Evolutionary conservation across 2,888 invertebrate species (phyloP).

Genomic region (Macrosiphum euphorbiae): DNA sequence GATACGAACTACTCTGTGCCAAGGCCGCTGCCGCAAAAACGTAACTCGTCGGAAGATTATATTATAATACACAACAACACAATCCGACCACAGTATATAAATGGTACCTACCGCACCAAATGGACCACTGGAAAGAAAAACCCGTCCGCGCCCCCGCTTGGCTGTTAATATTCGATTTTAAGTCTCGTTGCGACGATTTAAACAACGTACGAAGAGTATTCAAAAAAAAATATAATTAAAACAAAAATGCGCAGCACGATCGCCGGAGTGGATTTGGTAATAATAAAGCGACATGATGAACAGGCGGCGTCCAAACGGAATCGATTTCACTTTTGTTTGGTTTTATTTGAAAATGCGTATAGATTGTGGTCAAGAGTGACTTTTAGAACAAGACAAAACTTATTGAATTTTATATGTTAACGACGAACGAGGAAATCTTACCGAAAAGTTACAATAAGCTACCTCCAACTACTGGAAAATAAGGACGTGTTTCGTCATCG

Average conservation of each 20-base stretch:
- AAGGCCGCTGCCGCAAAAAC: background rate
- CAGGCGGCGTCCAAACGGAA: background rate
- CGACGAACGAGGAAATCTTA: background rate
- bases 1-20: slow-evolving; percentile 3
- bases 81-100: background rate
- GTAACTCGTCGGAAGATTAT: background rate
- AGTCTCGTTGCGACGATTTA: background rate
- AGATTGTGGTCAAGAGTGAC: background rate
- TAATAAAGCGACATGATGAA: background rate
- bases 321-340: background rate
- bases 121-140: background rate
- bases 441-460: background rate
- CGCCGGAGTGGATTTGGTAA: background rate
- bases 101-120: background rate
- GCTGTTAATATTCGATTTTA: background rate
- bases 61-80: background rate
- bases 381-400: background rate
- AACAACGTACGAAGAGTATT: background rate
- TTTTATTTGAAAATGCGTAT: background rate
- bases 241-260: background rate
- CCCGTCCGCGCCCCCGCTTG: background rate
- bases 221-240: background rate
- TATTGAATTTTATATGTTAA: background rate
- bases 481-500: background rate
- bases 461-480: background rate